These are phyloP conservation scores for Drosophila prolongata DNA, from an alignment of 2,888 invertebrate species.

Conservation along the genomic window DNA sequence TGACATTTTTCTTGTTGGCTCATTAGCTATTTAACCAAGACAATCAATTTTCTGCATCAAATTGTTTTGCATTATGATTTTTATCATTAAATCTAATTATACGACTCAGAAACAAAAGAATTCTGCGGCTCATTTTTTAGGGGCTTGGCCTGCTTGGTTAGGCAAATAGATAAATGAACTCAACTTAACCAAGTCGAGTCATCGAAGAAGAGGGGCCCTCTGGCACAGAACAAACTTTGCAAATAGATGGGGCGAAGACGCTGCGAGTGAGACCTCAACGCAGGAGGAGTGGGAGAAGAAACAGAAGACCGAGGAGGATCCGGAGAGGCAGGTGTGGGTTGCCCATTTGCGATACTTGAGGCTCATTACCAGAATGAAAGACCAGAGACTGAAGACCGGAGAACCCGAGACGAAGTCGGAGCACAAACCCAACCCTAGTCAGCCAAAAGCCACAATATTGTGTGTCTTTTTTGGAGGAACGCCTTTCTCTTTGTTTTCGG, in stretches of 20 bases:
- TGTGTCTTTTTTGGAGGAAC: conserved; percentile 52
- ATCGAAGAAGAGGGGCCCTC: conserved; percentile 14
- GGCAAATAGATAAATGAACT: conserved; percentile 33
- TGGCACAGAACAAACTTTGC: conserved; percentile 23
- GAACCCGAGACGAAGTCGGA: conserved; percentile 9
- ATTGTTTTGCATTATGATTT: conserved; percentile 73
- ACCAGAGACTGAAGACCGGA: conserved; percentile 8
- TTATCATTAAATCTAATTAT: conserved; percentile 79
- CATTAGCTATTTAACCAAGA: conserved; percentile 1
- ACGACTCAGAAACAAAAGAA: conserved; percentile 42
- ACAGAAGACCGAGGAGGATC: conserved; percentile 8
- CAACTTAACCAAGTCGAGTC: conserved; percentile 14
- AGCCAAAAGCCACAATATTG: conserved; percentile 34
- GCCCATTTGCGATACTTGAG: conserved; percentile 35
- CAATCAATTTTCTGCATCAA: conserved; percentile 66
- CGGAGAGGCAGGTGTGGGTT: conserved; percentile 38
- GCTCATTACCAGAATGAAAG: conserved; percentile 38
- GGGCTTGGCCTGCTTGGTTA: conserved; percentile 72
- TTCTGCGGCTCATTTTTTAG: conserved; percentile 25
- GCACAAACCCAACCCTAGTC: conserved; percentile 24
- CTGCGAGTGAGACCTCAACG: conserved; percentile 22
- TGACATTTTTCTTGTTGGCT: too few relatives aligned
- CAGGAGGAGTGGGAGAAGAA: conserved; percentile 13
- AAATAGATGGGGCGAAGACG: conserved; percentile 8
- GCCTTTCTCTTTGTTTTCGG: conserved; percentile 72